Evolutionary conservation across 2,797 vertebrate genomes (phyloP), one percentile per base, ranked within the genome.

Genomic region (Phrynocephalus vlangalii): DNA sequence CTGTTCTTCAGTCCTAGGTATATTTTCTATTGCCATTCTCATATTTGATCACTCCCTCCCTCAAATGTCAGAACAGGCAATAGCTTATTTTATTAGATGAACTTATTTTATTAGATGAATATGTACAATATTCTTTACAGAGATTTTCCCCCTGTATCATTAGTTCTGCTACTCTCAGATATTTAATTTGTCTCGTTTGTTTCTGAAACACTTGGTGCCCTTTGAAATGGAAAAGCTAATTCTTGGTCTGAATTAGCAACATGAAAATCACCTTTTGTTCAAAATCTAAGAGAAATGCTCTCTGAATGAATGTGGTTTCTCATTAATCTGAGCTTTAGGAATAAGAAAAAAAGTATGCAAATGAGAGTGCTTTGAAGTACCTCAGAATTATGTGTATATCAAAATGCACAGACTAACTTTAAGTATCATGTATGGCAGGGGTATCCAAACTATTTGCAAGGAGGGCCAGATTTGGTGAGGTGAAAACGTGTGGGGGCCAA

Each of bases 331-430:
- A 91, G 90, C 91, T 96, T 92, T 92, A 93, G 91, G 93, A 94
- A 92, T 75, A 85, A 95, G 91, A 96, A 93, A 68, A 95, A 94
- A 88, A 90, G 92, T 95, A 76, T 85, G 83, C 80, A 90, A 92
- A 91, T 89, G 92, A 67, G 91, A 93, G 56, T 92, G 85, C 92
- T 91, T 96, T 94, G 94, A 96, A 94, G 94, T 96, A 95, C 95
- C 93, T 95, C 56, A 63, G 84, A 1, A 92, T 93, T 96, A 96
- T 95, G 95, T 96, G 94, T 94, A 92, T 2, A 81, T 92, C 95
- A 90, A 94, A 96, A 93, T 87, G 85, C 88, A 94, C 90, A 93
- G 89, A 92, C 84, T 94, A 93, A 38, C 93, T 93, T 92, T 90
- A 90, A 95, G 90, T 92, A 81, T 93, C 88, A 91, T 94, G 93